These are phyloP conservation scores for Panthera leo DNA, from an alignment of 2,113 vertebrate genomes.

Conservation along the genomic window DNA sequence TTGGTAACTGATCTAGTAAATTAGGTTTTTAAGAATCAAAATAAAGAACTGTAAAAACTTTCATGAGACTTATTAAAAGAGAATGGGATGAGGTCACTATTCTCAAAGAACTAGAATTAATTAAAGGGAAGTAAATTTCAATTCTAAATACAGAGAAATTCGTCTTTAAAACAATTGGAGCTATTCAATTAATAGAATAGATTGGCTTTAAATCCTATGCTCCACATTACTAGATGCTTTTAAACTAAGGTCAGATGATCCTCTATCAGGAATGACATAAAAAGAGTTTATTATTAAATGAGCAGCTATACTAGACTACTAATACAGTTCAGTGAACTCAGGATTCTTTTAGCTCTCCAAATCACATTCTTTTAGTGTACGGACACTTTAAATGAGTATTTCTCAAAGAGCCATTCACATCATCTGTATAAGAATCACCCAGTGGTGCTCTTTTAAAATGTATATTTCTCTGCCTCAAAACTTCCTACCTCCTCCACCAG, in stretches of 20 bases:
- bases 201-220: neutral
- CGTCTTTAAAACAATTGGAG: neutral
- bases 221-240: neutral
- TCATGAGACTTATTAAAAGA: neutral
- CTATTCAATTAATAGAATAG: neutral
- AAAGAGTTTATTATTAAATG: neutral
- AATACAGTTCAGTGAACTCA: neutral
- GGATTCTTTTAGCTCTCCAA: neutral
- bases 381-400: neutral
- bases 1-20: neutral
- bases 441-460: neutral
- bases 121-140: conserved; percentile 3
- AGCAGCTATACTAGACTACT: neutral
- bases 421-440: neutral
- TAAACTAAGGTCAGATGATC: neutral
- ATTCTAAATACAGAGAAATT: neutral
- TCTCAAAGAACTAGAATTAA: conserved; percentile 18
- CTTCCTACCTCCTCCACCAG: neutral
- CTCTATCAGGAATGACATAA: neutral
- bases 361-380: neutral
- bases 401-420: neutral
- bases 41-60: neutral
- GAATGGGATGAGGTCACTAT: neutral
- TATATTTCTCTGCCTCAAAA: neutral
- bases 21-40: neutral